phyloP scores from a whole-genome alignment of 2,797 vertebrate genomes.

The Eidolon dupreanum region DNA sequence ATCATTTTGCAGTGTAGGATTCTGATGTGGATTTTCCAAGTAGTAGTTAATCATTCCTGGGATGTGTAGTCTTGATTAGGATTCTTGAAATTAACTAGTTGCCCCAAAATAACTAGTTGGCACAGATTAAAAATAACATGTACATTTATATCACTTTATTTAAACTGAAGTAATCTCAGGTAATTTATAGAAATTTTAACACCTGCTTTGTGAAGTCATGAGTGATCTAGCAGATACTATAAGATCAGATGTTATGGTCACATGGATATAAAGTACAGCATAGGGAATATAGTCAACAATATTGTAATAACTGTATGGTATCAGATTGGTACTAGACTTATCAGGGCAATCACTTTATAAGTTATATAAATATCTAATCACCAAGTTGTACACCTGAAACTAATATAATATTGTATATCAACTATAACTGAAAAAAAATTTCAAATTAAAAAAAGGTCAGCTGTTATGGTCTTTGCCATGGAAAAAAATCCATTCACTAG shows the following conservation, averaged over 20 bases:
- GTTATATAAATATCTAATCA: too few species aligned
- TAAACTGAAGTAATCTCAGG: background rate
- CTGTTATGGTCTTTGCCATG: background rate
- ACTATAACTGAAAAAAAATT: too few species aligned
- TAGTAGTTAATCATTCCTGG: background rate
- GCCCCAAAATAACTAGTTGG: background rate
- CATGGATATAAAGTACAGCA: too few species aligned
- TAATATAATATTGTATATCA: too few species aligned
- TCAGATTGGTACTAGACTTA: too few species aligned
- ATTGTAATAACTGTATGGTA: too few species aligned
- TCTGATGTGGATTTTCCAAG: background rate
- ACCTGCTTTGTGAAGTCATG: background rate
- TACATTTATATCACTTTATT: background rate
- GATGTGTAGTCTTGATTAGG: background rate
- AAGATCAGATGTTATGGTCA: background rate
- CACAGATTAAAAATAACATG: background rate
- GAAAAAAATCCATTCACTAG: background rate
- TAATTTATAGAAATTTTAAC: constrained; percentile 6
- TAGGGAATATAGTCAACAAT: too few species aligned
- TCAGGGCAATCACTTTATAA: too few species aligned
- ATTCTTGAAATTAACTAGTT: background rate
- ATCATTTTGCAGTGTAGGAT: background rate
- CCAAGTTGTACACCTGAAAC: too few species aligned
- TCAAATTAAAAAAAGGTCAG: background rate
- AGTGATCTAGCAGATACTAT: background rate